Base-by-base conservation (phyloP, 2,797 vertebrate species). In the Notolabrus celidotus region DNA sequence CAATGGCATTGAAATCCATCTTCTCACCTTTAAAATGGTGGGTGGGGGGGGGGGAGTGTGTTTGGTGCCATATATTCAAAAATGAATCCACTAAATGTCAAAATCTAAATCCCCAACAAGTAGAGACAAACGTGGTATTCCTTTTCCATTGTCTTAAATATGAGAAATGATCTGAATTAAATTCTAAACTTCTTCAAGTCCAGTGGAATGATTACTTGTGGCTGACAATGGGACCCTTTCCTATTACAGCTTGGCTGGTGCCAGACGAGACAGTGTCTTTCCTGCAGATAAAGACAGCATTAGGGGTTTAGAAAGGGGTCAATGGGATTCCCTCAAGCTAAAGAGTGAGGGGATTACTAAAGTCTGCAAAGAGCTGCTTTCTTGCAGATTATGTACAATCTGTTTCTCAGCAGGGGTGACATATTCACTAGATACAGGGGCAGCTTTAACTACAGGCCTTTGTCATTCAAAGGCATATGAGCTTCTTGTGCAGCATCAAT, bases 351-450 rank as follows among this genome's bases (percentile, higher is more conserved):
- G 83, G 90, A 93, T 94, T 94, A 93, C 70, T 42, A 72, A 88
- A 88, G 78, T 92, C 90, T 86, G 77, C 70, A 88, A 84, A 86
- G 79, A 92, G 80, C 83, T 88, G 81, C 80, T 89, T 92, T 89
- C 78, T 84, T 88, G 75, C 78, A 90, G 92, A 93, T 94, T 93
- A 94, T 75, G 68, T 67, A 56, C 90, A 94, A 89, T 93, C 92
- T 93, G 92, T 86, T n/a, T 84, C 73, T 58, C 73, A 80, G 67
- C 54, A 67, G 60, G 33, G 77, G 56, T 38, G 51, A 53, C 45
- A 80, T 53, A 80, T 75, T 70, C 51, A 62, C 62, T 52, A 60
- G 43, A 73, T 58, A 58, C 33, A 66, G 72, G 52, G 42, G 23
- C 67, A 66, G 61, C 12, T 56, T 56, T 42, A 33, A 41, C 34